These are phyloP conservation scores for Hyalella azteca DNA, from an alignment of 2,888 invertebrate genomes.

Conservation along the genomic window DNA sequence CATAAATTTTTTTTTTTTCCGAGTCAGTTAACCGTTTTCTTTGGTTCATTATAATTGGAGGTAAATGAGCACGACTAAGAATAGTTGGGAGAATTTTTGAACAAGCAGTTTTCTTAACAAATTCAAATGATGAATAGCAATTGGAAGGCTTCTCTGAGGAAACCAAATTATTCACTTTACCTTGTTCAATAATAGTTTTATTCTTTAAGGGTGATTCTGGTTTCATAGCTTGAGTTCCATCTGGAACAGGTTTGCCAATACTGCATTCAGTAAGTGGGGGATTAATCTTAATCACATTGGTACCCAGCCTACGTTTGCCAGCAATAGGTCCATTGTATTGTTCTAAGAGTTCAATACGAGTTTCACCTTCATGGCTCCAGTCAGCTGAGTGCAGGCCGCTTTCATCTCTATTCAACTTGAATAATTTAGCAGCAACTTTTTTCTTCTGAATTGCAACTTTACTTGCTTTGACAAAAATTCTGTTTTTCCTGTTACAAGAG, in stretches of 20 bases:
- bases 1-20: no score
- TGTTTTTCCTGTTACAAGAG: neutral
- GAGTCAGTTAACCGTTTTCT: no score
- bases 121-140: neutral
- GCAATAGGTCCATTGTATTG: neutral
- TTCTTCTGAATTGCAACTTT: neutral
- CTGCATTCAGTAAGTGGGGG: neutral
- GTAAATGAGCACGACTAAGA: no score
- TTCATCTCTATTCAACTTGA: neutral
- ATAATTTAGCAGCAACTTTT: neutral
- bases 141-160: neutral
- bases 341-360: neutral
- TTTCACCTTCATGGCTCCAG: neutral
- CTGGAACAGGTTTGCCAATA: neutral
- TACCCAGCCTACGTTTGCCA: neutral
- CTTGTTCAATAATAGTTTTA: neutral
- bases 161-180: neutral
- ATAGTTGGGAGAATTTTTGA: no score
- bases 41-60: neutral
- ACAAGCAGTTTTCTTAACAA: no score
- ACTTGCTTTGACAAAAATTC: neutral
- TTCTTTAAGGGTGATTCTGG: neutral
- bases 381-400: neutral
- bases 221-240: neutral
- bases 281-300: slow-evolving; percentile 23